These are phyloP conservation scores for Pterocles gutturalis DNA, from an alignment of 2,113 vertebrate species.

Conservation along the genomic window DNA sequence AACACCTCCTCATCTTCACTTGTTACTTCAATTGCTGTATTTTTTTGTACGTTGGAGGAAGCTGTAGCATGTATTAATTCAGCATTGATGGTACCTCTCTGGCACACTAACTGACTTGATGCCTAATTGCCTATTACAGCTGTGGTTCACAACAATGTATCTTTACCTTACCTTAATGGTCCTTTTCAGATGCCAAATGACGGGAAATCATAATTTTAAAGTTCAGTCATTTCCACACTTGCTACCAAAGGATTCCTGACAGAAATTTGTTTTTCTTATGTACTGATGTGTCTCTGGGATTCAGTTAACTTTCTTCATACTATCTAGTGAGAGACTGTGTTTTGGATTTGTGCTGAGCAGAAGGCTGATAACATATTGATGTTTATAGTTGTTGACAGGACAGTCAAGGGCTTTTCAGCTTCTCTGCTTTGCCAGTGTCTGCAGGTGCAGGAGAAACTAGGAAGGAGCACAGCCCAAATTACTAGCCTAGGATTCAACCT, in stretches of 20 bases:
- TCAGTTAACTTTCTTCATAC: too few species aligned
- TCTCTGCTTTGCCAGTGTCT: too few species aligned
- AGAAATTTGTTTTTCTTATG: neutral
- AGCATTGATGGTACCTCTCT: neutral
- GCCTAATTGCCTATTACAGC: neutral
- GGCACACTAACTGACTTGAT: neutral
- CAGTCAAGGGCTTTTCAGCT: too few species aligned
- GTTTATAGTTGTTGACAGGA: too few species aligned
- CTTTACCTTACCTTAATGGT: neutral
- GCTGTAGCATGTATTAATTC: neutral
- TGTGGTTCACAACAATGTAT: neutral
- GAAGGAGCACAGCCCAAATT: too few species aligned
- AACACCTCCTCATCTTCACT: neutral
- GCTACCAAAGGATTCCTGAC: neutral
- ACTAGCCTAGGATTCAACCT: too few species aligned
- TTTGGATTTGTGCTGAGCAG: too few species aligned
- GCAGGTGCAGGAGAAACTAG: too few species aligned
- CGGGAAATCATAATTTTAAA: neutral
- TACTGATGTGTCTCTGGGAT: too few species aligned
- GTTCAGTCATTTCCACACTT: constrained; percentile 15
- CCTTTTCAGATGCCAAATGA: neutral
- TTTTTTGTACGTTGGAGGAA: neutral
- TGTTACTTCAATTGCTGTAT: neutral
- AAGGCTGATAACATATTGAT: too few species aligned
- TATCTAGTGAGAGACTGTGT: too few species aligned